phyloP scores from a whole-genome alignment of 2,113 vertebrate genomes.

The Aptenodytes forsteri region DNA sequence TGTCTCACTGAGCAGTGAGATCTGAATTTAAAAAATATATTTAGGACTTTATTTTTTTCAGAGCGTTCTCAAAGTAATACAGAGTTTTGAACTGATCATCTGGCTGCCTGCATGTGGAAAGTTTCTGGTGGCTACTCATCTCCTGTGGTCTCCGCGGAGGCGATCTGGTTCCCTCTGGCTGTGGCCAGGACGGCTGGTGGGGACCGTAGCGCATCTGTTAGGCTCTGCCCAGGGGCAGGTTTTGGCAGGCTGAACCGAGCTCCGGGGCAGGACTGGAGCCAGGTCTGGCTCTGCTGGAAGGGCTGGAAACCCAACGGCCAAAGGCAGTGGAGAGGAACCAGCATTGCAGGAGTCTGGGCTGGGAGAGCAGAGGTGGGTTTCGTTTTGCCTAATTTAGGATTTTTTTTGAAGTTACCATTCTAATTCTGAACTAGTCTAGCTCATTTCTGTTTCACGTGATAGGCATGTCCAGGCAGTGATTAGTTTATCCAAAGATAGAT shows the following conservation, averaged over 20 bases:
- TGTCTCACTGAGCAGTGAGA: not conserved
- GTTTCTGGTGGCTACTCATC: not conserved
- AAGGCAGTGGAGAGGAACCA: not conserved
- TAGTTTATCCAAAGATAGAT: not conserved
- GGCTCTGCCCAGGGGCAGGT: not conserved
- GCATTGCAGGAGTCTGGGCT: not conserved
- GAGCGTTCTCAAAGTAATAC: not conserved
- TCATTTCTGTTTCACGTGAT: not conserved
- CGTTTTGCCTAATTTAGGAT: not conserved
- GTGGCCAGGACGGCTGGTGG: not conserved
- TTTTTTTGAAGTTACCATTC: fast-evolving
- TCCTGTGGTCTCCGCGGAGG: not conserved
- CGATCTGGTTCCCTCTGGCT: not conserved
- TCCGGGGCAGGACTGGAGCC: not conserved
- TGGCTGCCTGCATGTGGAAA: not conserved
- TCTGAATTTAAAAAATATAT: not conserved
- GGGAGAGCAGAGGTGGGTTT: not conserved
- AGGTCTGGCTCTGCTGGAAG: not conserved
- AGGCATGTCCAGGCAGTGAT: not conserved
- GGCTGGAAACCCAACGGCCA: not conserved
- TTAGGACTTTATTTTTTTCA: not conserved
- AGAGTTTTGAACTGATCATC: not conserved
- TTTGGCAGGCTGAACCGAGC: not conserved
- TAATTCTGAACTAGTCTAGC: not conserved
- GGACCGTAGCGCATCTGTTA: not conserved